Base-by-base conservation (phyloP, 2,113 vertebrate species). In the Melanocharis versteri region DNA sequence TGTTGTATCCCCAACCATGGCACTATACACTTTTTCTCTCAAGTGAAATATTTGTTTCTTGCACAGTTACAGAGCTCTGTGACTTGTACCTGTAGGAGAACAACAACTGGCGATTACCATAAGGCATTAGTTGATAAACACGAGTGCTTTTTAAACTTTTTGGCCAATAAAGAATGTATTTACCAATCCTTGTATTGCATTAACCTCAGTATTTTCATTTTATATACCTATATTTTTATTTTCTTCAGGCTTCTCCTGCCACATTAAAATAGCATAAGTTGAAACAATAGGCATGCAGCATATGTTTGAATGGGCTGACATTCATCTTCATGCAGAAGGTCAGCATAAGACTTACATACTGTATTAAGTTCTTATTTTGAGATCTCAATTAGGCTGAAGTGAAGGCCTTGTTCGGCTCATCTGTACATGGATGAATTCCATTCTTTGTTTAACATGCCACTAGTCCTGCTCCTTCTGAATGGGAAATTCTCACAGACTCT, bases 401-500 rank as follows among this genome's bases (percentile, higher is more conserved):
- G 70, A 80, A 83, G 47, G 88, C 76, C 68, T 93, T 71, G 37
- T 95, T 90, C 83, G 85, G 60, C 64, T 89, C 60, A 88, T 81
- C 64, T 62, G 40, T 60, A 83, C 40, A 15, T 27, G 51, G 44
- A 51, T 90, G 57, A 92, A 88, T 94, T 87, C 47, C 28, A 37
- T 15, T 80, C 64, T 80, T 96, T 93, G 60, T 78, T 87, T 68
- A 77, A 93, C 92, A 92, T 56, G 62, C 94, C 89, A 96, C 90
- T 78, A 91, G 90, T 94, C 87, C 84, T 64, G 78, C 96, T 96
- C 72, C 78, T 97, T 97, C 70, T 95, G 94, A 97, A 97, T 96
- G 90, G 83, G 90, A 95, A 97, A 95, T 95, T 97, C 90, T 96
- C 93, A 96, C 69, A 94, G 93, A 95, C 90, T 96, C 94, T 92